Base-by-base conservation (phyloP, 2,113 vertebrate species). In the Oriolus oriolus region DNA sequence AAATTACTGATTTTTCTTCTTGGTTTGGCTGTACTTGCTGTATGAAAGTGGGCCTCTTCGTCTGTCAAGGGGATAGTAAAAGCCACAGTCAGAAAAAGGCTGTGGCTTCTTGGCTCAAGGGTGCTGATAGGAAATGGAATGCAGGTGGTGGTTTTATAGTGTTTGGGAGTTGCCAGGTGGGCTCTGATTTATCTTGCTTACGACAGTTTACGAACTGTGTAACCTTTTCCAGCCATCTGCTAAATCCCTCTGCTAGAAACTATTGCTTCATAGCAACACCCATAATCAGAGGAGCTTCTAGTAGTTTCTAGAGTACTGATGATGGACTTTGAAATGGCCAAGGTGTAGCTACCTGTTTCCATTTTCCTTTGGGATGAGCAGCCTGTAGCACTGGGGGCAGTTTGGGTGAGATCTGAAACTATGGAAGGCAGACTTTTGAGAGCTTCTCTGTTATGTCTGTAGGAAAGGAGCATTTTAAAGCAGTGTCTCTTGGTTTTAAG, bases 121-220 rank as follows among this genome's bases (percentile, higher is more conserved):
- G 16, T 74, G 59, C 79, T 92, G 71, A 41, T 63, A 54, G 66
- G 68, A 60, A 91, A 57, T 85, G 66, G 90, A 93, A 64, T 90
- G 70, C 88, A 95, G 80, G 64, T 93, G 76, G 59, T 89, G 75
- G 35, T 89, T 93, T 93, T 93, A 61, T 10, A 69, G 44, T 37
- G 50, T 54, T 73, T 75, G 84, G 20, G 59, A 53, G 54, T 64
- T 96, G 84, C 68, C 84, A 84, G 73, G 65, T 89, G 76, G 68
- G 64, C 73, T 94, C 73, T 89, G 84, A 78, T 91, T 92, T 74
- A 63, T 57, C 18, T 52, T 56, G 44, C 64, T 89, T 66, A 16
- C 1, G 10, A 16, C 41, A 61, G 45, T 91, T 82, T 70, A 82
- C 81, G 81, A 91, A 63, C 47, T 2, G 0, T 54, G 56, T 78